phyloP scores from a whole-genome alignment of 1,140 invertebrate species.

The Calosoma granatense region DNA sequence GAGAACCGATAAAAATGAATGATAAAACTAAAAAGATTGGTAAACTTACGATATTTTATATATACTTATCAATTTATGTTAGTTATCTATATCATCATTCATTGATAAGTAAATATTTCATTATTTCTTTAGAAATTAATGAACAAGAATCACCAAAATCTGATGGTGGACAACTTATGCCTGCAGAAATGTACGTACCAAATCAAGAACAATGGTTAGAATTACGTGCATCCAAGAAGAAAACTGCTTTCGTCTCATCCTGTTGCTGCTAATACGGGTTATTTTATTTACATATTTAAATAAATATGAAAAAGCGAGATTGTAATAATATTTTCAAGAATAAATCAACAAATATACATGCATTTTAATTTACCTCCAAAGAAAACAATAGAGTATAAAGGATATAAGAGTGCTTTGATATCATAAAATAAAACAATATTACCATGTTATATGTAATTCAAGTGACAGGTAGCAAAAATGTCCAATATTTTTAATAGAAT shows the following conservation, averaged over 20 bases:
- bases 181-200: constrained; percentile 81
- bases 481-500: not conserved
- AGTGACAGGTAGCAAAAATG: too few species aligned
- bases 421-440: not conserved
- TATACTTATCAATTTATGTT: not conserved
- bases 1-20: constrained; percentile 59
- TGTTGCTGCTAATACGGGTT: constrained; percentile 16
- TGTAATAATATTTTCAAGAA: too few species aligned
- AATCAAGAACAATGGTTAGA: constrained; percentile 80
- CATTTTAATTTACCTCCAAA: too few species aligned
- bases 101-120: too few species aligned
- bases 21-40: constrained; percentile 31
- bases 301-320: too few species aligned
- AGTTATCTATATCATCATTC: constrained; percentile 9
- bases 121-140: constrained; percentile 14
- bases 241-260: constrained; percentile 11
- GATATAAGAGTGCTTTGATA: too few species aligned
- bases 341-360: too few species aligned
- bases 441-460: not conserved
- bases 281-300: too few species aligned
- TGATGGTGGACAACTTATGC: constrained; percentile 46
- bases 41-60: constrained; percentile 9
- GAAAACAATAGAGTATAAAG: too few species aligned
- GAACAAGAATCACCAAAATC: constrained; percentile 14
- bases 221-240: constrained; percentile 47